Base-by-base conservation (phyloP, 2,888 invertebrate species). In the Ormyrus nitidulus region DNA sequence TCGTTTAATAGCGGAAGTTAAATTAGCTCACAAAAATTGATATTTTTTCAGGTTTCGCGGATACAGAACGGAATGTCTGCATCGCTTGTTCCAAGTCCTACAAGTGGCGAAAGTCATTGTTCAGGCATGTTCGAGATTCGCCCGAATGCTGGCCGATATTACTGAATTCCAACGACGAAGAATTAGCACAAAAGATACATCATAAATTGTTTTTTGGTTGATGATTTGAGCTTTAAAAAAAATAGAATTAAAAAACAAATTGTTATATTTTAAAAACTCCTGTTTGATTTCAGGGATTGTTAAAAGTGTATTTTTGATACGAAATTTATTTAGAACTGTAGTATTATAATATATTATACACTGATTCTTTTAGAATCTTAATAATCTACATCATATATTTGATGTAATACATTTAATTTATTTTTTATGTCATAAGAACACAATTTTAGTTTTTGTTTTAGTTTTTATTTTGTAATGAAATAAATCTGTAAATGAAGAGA, bases 61-160 rank as follows among this genome's bases (percentile, higher is more conserved):
- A 74, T 8, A 53, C 46, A 61, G n/a, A 61, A 13, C 79, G 82
- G 58, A 82, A 75, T 82, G 86, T 84, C 66, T 91, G 91, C 84
- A 83, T 88, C 81, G 89, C 88, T 79, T 90, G 90, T 79, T 86
- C 86, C 49, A 91, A 90, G 73, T 86, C 88, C 10, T 91, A 91
- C 86, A 90, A 90, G 79, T 90, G 91, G 89, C 89, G 87, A 84
- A 89, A 89, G 74, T 90, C 90, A 2, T 83, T 91, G 73, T 87
- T 88, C 70, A 87, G 90, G 51, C 91, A 91, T 81, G 86, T 91
- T 0, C 86, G 90, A 44, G 89, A 90, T 69, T 89, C 84, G 53
- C 88, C 89, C 8, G 89, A 88, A 62, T 90, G 90, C 82, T 90
- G 90, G 90, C 90, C 90, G 13, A 78, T 87, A 49, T 86, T 90